Percentiles rank a stretch among this genome's conserved stretches.
These are phyloP conservation scores for Drosophila seguyi DNA, from an alignment of 1,140 invertebrate species.

Conservation along the genomic window DNA sequence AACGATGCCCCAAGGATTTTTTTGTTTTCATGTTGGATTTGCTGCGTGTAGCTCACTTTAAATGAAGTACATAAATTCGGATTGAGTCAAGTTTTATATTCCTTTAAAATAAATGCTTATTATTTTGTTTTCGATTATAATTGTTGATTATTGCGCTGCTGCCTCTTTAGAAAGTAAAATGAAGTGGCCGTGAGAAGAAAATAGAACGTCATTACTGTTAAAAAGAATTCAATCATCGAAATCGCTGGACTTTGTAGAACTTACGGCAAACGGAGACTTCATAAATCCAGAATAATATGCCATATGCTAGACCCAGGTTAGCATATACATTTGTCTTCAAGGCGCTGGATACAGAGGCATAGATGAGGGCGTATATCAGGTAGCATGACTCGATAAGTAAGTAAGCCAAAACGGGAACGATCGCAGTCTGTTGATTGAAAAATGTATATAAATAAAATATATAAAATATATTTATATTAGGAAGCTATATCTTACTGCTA, in stretches of 20 bases:
- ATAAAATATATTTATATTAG: background rate
- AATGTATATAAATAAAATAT: too few relatives aligned
- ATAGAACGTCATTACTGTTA: background rate
- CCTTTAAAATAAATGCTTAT: background rate
- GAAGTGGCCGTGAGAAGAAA: background rate
- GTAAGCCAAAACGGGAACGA: background rate
- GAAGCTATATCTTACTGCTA: slow-evolving; percentile 1
- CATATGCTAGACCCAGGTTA: background rate
- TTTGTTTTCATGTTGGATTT: background rate
- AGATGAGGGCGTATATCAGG: background rate
- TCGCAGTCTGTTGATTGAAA: background rate
- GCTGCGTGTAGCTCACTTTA: background rate
- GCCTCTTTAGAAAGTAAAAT: slow-evolving; percentile 1
- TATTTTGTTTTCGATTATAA: background rate
- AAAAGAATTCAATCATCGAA: background rate
- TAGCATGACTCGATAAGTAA: background rate
- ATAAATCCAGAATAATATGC: slow-evolving; percentile 2
- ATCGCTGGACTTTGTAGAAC: fast-evolving
- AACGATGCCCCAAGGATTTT: background rate
- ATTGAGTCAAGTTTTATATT: background rate
- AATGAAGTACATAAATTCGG: background rate
- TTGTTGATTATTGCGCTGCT: background rate
- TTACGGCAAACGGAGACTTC: background rate
- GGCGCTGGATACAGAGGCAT: background rate
- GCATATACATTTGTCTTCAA: background rate